Conservation (phyloP, 2,888 invertebrate species). For the Xestoiulus laeticollis region DNA sequence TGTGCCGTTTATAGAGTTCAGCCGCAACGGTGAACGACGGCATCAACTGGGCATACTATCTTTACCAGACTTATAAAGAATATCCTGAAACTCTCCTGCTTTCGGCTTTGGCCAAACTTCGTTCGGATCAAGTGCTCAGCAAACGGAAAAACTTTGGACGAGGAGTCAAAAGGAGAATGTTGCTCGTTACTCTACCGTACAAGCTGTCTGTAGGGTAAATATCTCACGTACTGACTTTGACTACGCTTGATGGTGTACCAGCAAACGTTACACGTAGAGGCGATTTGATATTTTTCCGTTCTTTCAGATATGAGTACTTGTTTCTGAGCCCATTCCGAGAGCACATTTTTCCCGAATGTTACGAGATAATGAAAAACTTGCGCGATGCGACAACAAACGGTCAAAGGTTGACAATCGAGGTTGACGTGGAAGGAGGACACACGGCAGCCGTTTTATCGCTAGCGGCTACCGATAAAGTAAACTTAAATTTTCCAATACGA, state of each 20-base stretch:
- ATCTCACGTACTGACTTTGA: background rate
- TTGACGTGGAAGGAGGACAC: constrained; percentile 57
- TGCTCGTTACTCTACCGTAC: constrained; percentile 68
- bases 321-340: constrained; percentile 68
- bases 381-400: constrained; percentile 39
- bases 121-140: constrained; percentile 70
- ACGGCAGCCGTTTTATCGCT: constrained; percentile 57
- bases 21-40: constrained; percentile 72
- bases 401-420: constrained; percentile 57
- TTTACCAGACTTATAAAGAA: constrained; percentile 77
- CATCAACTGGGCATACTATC: constrained; percentile 72
- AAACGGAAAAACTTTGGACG: constrained; percentile 65
- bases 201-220: constrained; percentile 66
- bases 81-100: constrained; percentile 74
- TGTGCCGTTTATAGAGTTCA: constrained; percentile 68
- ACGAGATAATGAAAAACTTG: constrained; percentile 57
- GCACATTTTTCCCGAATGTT: constrained; percentile 62
- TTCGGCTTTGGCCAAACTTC: constrained; percentile 71
- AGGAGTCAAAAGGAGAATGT: constrained; percentile 60
- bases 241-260: background rate
- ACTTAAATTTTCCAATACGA: background rate
- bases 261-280: background rate
- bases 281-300: background rate
- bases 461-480: constrained; percentile 53
- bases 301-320: constrained; percentile 60